A percentile compares a stretch with the other conserved stretches of the same genome.
Evolutionary conservation across 2,113 vertebrate species (phyloP).

Genomic region (Ochotona princeps): DNA sequence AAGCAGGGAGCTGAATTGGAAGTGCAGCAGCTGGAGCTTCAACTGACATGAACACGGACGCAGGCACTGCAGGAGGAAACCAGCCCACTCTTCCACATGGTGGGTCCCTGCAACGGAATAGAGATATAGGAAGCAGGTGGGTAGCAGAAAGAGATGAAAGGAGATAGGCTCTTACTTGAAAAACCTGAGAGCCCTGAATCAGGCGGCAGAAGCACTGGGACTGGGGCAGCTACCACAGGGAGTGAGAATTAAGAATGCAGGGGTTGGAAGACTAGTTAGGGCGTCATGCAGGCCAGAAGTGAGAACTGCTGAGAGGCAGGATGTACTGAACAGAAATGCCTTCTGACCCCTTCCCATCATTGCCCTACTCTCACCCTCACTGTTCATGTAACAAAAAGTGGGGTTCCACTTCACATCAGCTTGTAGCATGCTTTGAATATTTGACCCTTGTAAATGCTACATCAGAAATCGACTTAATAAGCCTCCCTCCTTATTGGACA

Average conservation of each 20-base stretch:
- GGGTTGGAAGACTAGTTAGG: not conserved
- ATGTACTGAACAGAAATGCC: not conserved
- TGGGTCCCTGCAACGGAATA: too few species aligned
- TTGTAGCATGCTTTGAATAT: not conserved
- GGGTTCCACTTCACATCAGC: not conserved
- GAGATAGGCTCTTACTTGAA: not conserved
- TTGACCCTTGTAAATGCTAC: not conserved
- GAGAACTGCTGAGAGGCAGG: not conserved
- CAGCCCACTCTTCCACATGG: too few species aligned
- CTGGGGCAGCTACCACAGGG: not conserved
- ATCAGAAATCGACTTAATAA: not conserved
- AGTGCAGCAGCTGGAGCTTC: too few species aligned
- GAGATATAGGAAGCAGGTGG: not conserved
- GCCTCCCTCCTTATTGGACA: not conserved
- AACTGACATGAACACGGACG: too few species aligned
- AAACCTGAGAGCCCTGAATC: not conserved
- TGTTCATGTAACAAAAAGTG: not conserved
- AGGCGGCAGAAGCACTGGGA: not conserved
- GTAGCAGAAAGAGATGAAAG: not conserved
- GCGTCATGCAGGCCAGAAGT: not conserved
- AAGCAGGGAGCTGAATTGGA: too few species aligned
- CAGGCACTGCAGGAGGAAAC: too few species aligned
- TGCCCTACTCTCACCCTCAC: not conserved
- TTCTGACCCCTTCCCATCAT: accelerated
- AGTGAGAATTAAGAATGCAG: not conserved